A percentile compares a stretch with the other conserved stretches of the same genome.
Evolutionary conservation across 2,797 vertebrate species (phyloP).

Genomic region (Sus cebifrons): DNA sequence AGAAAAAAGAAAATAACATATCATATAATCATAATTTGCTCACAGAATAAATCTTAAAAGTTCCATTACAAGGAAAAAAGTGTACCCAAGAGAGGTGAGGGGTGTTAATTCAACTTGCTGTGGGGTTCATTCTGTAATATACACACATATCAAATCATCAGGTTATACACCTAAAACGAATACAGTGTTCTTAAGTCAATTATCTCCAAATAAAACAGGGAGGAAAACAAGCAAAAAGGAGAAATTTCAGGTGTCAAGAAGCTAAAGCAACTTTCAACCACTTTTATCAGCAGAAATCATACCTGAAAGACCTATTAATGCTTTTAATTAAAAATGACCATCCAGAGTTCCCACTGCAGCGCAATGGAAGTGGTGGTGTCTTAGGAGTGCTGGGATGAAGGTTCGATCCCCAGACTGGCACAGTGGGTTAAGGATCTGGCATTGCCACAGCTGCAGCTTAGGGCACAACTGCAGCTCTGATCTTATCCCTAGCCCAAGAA

Average conservation of each 20-base stretch:
- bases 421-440: no score
- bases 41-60: conserved; percentile 24
- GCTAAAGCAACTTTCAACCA: conserved; percentile 13
- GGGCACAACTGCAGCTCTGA: no score
- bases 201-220: background rate
- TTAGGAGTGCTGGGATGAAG: no score
- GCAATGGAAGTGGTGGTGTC: no score
- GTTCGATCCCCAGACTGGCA: no score
- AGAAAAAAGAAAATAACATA: no score
- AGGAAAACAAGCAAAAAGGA: background rate
- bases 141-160: background rate
- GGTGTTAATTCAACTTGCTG: background rate
- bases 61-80: background rate
- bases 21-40: background rate
- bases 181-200: background rate
- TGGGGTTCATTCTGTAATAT: background rate
- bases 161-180: background rate
- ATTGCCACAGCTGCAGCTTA: no score
- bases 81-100: background rate
- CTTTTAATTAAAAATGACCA: conserved; percentile 19
- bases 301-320: background rate
- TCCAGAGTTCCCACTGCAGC: no score
- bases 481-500: no score
- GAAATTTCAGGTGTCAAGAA: background rate
- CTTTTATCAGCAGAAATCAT: conserved; percentile 39